phyloP scores from a whole-genome alignment of 1,140 invertebrate genomes.

The Eumeta japonica region DNA sequence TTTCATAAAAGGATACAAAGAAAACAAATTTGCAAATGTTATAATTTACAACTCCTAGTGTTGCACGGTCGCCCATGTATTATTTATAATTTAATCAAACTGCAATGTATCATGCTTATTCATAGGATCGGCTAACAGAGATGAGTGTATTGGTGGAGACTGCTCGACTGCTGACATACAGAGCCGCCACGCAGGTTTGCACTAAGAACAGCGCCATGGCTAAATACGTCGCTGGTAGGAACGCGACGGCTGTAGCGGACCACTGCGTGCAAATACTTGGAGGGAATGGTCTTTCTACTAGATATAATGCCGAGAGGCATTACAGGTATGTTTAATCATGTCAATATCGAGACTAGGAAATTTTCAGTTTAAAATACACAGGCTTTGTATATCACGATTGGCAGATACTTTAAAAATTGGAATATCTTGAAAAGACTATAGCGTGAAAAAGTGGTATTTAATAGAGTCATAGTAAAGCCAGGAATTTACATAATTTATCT shows the following conservation, averaged over 20 bases:
- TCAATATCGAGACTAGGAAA: not conserved
- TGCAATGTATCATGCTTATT: too few relatives aligned
- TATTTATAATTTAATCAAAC: too few relatives aligned
- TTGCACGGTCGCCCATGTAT: too few relatives aligned
- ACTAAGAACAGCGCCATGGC: conserved; percentile 84
- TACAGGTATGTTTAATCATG: conserved; percentile 58
- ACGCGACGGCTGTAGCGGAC: conserved; percentile 80
- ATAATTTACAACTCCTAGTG: too few relatives aligned
- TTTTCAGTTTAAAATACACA: too few relatives aligned
- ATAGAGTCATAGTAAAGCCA: too few relatives aligned
- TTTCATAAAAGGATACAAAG: too few relatives aligned
- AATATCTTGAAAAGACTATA: not conserved
- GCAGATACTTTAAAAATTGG: too few relatives aligned
- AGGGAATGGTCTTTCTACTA: conserved; percentile 84
- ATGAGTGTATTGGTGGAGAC: conserved; percentile 80
- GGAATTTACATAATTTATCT: too few relatives aligned
- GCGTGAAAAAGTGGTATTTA: too few relatives aligned
- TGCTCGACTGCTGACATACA: conserved; percentile 78
- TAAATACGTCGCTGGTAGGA: conserved; percentile 81
- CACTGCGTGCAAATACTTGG: conserved; percentile 83
- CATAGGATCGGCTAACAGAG: conserved; percentile 70
- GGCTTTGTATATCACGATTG: too few relatives aligned
- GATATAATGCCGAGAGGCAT: conserved; percentile 87
- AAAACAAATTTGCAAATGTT: too few relatives aligned
- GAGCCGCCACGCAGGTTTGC: conserved; percentile 64